Percentiles rank a stretch among this genome's conserved stretches.
Evolutionary conservation across 2,888 invertebrate species (phyloP).

Genomic region (Anodontia alba): DNA sequence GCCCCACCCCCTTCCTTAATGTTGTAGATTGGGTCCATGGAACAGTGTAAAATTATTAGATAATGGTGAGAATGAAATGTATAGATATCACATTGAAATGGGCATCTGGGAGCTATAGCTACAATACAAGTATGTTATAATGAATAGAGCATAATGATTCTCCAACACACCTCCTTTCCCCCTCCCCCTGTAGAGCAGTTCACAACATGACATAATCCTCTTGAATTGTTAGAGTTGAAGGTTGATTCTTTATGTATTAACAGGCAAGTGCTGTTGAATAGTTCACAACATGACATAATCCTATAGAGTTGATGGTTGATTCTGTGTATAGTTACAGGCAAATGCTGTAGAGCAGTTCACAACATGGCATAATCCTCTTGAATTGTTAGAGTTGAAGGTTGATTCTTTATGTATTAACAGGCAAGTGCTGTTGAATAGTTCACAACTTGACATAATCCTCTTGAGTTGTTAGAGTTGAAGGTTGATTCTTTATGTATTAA

Average conservation of each 20-base stretch:
- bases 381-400: constrained; percentile 89
- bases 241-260: constrained; percentile 85
- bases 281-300: constrained; percentile 97
- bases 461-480: constrained; percentile 89
- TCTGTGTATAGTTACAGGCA: no score
- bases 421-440: constrained; percentile 94
- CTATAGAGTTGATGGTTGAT: no score
- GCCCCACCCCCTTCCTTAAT: no score
- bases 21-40: no score
- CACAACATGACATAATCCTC: constrained; percentile 97
- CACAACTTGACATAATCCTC: constrained; percentile 97
- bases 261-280: constrained; percentile 93
- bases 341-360: constrained; percentile 96
- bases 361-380: constrained; percentile 97
- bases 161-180: no score
- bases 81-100: no score
- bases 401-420: constrained; percentile 54
- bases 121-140: no score
- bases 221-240: constrained; percentile 89
- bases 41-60: no score
- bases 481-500: no score
- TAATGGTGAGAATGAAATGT: no score
- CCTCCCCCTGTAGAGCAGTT: constrained; percentile 98
- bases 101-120: no score
- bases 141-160: no score